Evolutionary conservation across 2,888 invertebrate species (phyloP), one percentile per base, ranked within the genome.

Genomic region (Tiphia femorata): DNA sequence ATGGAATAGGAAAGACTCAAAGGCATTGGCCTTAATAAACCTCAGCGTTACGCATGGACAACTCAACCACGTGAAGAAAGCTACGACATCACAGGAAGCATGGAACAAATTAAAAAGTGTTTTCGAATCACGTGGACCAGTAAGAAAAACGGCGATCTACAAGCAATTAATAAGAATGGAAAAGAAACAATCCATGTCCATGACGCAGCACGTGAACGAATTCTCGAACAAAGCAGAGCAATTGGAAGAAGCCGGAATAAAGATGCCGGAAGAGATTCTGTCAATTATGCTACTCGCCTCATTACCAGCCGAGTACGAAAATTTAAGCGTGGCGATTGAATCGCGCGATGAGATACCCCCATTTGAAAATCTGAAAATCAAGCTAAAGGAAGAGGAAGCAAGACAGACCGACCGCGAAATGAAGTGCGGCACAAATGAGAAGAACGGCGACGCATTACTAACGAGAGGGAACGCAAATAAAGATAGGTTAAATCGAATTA

Each of bases 371-470:
- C 14, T 55, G 0, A 55, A 55, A 2, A 5, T 30, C 1, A 55
- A 55, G n/a, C 33, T 55, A 0, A 37, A 19, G 1, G 55, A 56
- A 35, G 46, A 56, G 6, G 35, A 50, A 33, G 30, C 40, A 8
- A 44, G 33, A 43, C 44, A 50, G 30, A 49, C 19, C 5, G 49
- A 56, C 8, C 44, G 44, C 17, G n/a, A 12, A 4, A 16, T 8
- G 8, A 42, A 47, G 6, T 10, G 25, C 8, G 44, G 30, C 2
- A 46, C 44, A 2, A 33, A 27, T 3, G 19, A 38, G 3, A 25
- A 56, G 3, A 47, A 27, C 5, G 47, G 8, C 25, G 37, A 41
- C 8, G 53, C 49, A 10, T 29, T 62, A 8, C n/a, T 48, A 2
- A 33, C 47, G 0, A 56, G 29, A 21, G 14, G 30, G 27, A 27